A percentile compares a stretch with the other conserved stretches of the same genome.
Evolutionary conservation across 1,140 invertebrate species (phyloP).

Genomic region (Papilio glaucus): DNA sequence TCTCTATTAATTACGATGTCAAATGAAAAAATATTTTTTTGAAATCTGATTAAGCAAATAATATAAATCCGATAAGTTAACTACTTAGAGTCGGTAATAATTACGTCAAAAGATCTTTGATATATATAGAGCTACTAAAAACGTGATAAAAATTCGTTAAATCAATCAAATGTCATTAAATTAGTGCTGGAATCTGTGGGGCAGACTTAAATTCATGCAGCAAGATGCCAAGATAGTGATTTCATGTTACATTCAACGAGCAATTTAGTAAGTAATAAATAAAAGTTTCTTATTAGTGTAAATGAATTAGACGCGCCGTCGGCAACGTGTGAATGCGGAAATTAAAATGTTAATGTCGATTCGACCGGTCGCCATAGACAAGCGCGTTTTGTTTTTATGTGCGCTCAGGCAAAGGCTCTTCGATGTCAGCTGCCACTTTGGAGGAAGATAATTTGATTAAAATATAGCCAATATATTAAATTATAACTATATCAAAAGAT

Average conservation of each 20-base stretch:
- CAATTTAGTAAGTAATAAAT: constrained; percentile 15
- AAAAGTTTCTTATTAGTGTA: constrained; percentile 14
- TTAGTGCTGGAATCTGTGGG: too few relatives aligned
- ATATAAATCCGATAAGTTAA: too few relatives aligned
- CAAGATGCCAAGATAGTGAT: constrained; percentile 4
- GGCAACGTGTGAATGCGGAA: constrained; percentile 21
- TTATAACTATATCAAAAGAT: too few relatives aligned
- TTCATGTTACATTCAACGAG: too few relatives aligned
- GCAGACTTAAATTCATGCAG: neutral
- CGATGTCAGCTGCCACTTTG: constrained; percentile 12
- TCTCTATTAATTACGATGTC: too few relatives aligned
- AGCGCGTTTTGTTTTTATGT: constrained; percentile 13
- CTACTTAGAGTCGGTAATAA: too few relatives aligned
- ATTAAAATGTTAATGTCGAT: constrained; percentile 27
- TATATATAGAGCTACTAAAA: too few relatives aligned
- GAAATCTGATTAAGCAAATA: too few relatives aligned
- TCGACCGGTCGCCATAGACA: neutral
- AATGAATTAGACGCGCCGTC: constrained; percentile 9
- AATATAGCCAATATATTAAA: neutral
- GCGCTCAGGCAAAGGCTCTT: constrained; percentile 2
- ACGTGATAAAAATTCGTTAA: too few relatives aligned
- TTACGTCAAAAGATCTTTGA: too few relatives aligned
- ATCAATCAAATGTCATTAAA: too few relatives aligned
- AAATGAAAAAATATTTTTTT: too few relatives aligned
- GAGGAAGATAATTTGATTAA: neutral